Percentiles rank a stretch among this genome's conserved stretches.
Evolutionary conservation across 2,113 vertebrate genomes (phyloP).

Genomic region (Phyllopteryx taeniolatus): DNA sequence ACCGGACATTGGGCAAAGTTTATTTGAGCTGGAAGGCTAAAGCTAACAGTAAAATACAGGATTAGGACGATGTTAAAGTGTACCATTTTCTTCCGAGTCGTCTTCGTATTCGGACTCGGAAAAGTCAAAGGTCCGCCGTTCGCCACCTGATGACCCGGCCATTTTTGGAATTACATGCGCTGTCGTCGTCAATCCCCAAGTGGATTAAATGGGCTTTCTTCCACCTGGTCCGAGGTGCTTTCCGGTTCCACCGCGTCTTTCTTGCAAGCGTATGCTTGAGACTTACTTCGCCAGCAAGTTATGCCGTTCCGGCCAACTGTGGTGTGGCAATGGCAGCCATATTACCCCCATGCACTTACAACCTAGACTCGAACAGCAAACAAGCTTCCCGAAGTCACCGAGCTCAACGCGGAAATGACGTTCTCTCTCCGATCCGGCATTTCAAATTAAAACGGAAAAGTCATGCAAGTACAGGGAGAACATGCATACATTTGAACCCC

Average conservation of each 20-base stretch:
- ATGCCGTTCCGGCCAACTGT: slow-evolving; percentile 48
- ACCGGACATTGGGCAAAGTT: neutral
- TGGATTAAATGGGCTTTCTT: slow-evolving; percentile 5
- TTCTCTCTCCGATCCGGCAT: neutral
- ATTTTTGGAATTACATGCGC: slow-evolving; percentile 39
- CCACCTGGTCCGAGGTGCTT: neutral
- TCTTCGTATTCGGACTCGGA: slow-evolving; percentile 53
- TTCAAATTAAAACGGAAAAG: too few relatives aligned
- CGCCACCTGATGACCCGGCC: slow-evolving; percentile 32
- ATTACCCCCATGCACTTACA: slow-evolving; percentile 60
- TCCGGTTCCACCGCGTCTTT: slow-evolving; percentile 12
- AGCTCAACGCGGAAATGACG: neutral
- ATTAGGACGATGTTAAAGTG: slow-evolving; percentile 21
- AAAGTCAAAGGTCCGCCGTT: slow-evolving; percentile 43
- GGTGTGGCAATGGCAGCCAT: slow-evolving; percentile 70
- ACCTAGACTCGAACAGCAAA: neutral
- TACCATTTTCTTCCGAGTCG: slow-evolving; percentile 22
- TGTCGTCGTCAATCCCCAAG: slow-evolving; percentile 16
- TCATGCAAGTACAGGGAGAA: too few relatives aligned
- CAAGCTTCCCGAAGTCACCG: neutral
- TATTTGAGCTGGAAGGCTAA: slow-evolving; percentile 35
- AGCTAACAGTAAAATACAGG: slow-evolving; percentile 34
- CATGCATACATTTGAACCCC: too few relatives aligned
- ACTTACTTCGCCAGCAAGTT: slow-evolving; percentile 44
- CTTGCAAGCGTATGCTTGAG: slow-evolving; percentile 19